phyloP scores from a whole-genome alignment of 2,113 vertebrate genomes.

The Colistium nudipinnis region DNA sequence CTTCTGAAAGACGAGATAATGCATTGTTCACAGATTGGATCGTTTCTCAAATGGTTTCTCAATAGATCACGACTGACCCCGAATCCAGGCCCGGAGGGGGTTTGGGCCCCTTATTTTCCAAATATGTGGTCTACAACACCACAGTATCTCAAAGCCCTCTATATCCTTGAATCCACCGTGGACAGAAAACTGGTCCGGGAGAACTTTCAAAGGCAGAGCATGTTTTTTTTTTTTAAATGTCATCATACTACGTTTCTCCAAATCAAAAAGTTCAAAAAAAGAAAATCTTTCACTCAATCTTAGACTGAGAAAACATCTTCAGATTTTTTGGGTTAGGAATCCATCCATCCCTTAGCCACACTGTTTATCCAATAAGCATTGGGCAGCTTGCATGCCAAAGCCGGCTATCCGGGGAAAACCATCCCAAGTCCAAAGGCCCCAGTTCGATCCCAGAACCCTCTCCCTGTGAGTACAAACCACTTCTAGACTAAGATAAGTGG shows the following conservation, averaged over 20 bases:
- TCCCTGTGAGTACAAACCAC: too few species aligned
- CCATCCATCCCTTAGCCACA: background rate
- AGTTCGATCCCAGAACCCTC: too few species aligned
- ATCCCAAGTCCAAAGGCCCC: too few species aligned
- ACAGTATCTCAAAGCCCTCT: background rate
- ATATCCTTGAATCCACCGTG: background rate
- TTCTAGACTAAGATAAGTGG: too few species aligned
- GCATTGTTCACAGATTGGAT: background rate
- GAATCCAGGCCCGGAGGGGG: too few species aligned
- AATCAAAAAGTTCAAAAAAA: background rate
- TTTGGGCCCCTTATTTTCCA: accelerated
- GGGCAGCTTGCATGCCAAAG: too few species aligned
- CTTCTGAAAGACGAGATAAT: background rate
- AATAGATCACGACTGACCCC: background rate
- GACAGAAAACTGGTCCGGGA: background rate
- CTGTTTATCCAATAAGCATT: background rate
- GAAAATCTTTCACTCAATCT: background rate
- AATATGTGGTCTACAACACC: background rate
- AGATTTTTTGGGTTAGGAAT: too few species aligned
- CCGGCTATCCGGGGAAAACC: too few species aligned
- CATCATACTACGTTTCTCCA: background rate
- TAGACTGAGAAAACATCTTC: too few species aligned
- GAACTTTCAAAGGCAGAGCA: background rate
- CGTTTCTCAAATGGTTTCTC: background rate
- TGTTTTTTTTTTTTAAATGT: background rate